Evolutionary conservation across 1,140 invertebrate genomes (phyloP).

Genomic region (Saccostrea echinata): DNA sequence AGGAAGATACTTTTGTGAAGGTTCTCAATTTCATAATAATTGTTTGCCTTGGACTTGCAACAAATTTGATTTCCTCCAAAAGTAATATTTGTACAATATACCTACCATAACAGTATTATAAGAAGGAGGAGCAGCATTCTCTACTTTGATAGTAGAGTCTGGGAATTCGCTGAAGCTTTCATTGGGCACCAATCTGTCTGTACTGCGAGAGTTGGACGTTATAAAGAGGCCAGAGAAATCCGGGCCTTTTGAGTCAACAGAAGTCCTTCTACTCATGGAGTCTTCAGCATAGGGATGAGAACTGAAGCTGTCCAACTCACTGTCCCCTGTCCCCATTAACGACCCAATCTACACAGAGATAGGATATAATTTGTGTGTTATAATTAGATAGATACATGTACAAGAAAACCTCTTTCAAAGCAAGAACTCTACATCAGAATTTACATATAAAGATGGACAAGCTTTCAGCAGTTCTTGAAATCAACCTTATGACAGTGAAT

Average conservation of each 20-base stretch:
- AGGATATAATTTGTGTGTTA: too few relatives aligned
- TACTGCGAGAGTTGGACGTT: conserved; percentile 57
- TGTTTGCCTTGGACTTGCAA: too few relatives aligned
- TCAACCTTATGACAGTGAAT: too few relatives aligned
- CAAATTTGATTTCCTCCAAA: too few relatives aligned
- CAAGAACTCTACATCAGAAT: too few relatives aligned
- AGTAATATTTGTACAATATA: background rate
- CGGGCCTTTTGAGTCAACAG: conserved; percentile 52
- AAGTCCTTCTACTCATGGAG: conserved; percentile 4
- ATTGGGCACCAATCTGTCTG: conserved; percentile 43
- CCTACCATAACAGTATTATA: conserved; percentile 12
- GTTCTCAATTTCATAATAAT: too few relatives aligned
- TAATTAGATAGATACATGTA: too few relatives aligned
- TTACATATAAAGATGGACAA: too few relatives aligned
- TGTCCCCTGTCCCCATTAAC: conserved; percentile 42
- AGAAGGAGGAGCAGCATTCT: background rate
- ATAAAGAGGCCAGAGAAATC: conserved; percentile 62
- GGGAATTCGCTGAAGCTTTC: conserved; percentile 36
- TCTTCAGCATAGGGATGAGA: conserved; percentile 53
- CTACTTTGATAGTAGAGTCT: background rate
- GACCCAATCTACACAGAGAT: conserved; percentile 81
- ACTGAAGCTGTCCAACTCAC: conserved; percentile 42
- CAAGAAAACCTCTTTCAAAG: too few relatives aligned
- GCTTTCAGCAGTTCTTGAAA: too few relatives aligned
- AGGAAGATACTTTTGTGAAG: too few relatives aligned